These are phyloP conservation scores for Dermochelys coriacea DNA, from an alignment of 2,797 vertebrate species.

Conservation along the genomic window DNA sequence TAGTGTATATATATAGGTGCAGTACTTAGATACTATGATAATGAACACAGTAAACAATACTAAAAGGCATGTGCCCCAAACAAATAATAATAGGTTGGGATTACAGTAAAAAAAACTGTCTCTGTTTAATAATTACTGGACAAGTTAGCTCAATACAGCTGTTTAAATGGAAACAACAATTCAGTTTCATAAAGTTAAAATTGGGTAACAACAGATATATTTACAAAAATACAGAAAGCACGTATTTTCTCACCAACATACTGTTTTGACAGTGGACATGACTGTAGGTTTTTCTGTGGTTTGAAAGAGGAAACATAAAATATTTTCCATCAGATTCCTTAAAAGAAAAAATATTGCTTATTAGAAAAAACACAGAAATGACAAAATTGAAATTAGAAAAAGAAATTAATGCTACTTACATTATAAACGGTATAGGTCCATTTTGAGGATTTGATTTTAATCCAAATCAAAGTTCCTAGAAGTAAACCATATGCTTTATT, in stretches of 20 bases:
- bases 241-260: conserved; percentile 89
- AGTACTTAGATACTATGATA: background rate
- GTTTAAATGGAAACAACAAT: background rate
- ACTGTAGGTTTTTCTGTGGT: conserved; percentile 90
- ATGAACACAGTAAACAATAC: background rate
- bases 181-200: background rate
- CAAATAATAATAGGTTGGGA: background rate
- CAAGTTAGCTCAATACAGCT: background rate
- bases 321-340: conserved; percentile 91
- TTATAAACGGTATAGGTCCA: conserved; percentile 90
- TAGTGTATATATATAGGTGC: background rate
- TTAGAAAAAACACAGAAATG: background rate
- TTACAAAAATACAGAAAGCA: conserved; percentile 7
- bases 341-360: conserved; percentile 27
- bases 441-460: conserved; percentile 89
- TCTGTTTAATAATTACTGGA: background rate
- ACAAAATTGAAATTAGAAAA: background rate
- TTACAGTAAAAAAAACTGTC: background rate
- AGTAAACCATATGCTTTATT: conserved; percentile 45
- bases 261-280: conserved; percentile 94
- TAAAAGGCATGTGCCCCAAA: background rate
- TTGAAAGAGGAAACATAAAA: conserved; percentile 91
- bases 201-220: background rate
- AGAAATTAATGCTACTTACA: conserved; percentile 79
- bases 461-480: conserved; percentile 88